Evolutionary conservation across 2,888 invertebrate genomes (phyloP), one percentile per base, ranked within the genome.

Genomic region (Lathronympha strigana): DNA sequence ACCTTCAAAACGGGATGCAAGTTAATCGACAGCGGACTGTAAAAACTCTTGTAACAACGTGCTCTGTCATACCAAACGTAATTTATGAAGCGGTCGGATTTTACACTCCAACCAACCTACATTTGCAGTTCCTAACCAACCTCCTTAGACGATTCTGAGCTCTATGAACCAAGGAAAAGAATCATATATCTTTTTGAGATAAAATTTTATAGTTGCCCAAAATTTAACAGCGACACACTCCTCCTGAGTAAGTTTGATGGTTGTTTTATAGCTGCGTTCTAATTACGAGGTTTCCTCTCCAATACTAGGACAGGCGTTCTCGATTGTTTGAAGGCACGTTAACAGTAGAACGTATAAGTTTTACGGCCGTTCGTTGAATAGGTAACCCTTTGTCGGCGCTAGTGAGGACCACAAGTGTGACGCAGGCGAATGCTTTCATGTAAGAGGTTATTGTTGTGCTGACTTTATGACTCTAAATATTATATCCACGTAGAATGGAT

Each of bases 251-350:
- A 81, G 81, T 87, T 90, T 91, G 87, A 92, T 90, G 89, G 89
- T 84, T 88, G 82, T 91, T 92, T 91, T 91, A 92, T 84, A 79
- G 80, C 87, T 83, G 77, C 80, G 83, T 84, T 85, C 86, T 89
- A 91, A 92, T 91, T 89, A 87, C 81, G 81, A 83, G 82, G 86
- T 88, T 87, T 88, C 87, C 86, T 87, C 82, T 84, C 80, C 77
- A 72, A 82, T 79, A 83, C 84, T 88, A 88, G 87, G 84, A 81
- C 81, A 79, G 75, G 75, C 76, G 78, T 87, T 53, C 60, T 60
- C 66, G 47, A 66, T 66, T 66, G 61, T 66, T 66, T 54, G 66
- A 33, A 61, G 66, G 38, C 54, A 61, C 54, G 66, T 60, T 61
- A 61, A 66, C 53, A 49, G 60, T 61, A 38, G 47, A 61, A 53